These are phyloP conservation scores for Caracal caracal DNA, from an alignment of 2,113 vertebrate species.

Conservation along the genomic window DNA sequence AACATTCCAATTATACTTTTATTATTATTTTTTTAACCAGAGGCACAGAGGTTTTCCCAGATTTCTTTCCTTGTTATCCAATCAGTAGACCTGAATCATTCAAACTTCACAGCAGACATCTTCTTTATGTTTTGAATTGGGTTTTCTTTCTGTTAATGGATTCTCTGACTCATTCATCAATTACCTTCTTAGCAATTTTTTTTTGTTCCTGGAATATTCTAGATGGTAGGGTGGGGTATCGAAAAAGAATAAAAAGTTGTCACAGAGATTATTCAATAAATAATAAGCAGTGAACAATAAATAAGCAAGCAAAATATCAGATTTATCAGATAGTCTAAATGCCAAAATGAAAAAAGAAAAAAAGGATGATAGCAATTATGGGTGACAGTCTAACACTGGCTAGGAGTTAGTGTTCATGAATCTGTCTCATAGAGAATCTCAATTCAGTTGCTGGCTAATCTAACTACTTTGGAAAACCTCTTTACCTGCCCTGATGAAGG, in stretches of 20 bases:
- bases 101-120: background rate
- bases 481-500: background rate
- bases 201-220: background rate
- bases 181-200: background rate
- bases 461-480: background rate
- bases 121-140: background rate
- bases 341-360: background rate
- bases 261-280: background rate
- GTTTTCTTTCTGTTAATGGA: background rate
- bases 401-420: background rate
- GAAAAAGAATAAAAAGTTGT: background rate
- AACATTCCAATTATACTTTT: background rate
- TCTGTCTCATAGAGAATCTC: background rate
- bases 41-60: background rate
- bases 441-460: background rate
- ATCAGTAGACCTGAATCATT: background rate
- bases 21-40: background rate
- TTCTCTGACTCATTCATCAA: background rate
- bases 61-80: background rate
- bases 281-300: background rate
- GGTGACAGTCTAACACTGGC: background rate
- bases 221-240: fast-evolving
- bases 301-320: background rate
- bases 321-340: background rate
- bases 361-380: background rate